Base-by-base conservation (phyloP, 1,140 invertebrate genomes). In the Nomia melanderi region DNA sequence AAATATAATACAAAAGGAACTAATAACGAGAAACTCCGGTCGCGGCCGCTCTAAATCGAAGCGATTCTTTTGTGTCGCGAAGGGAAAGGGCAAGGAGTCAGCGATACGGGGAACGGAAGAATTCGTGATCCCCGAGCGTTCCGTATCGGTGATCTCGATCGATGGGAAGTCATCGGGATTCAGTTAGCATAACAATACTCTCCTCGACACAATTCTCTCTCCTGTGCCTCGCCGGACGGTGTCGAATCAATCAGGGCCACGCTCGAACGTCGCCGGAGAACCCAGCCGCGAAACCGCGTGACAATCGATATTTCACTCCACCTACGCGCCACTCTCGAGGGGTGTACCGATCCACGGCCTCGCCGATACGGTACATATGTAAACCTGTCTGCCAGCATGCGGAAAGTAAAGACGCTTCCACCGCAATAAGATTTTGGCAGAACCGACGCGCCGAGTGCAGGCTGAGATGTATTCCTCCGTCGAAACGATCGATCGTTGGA, bases 331-430 rank as follows among this genome's bases (percentile, higher is more conserved):
- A 8, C 47, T 50, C 47, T 66, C 27, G 4, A 20, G 60, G 25
- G 71, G 54, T 50, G n/a, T 50, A 50, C 47, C 47, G 17, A 7
- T n/a, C 25, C 6, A 11, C 17, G 29, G 33, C 23, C 36, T 25
- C 12, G n/a, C 23, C n/a, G 25, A 39, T 20, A 14, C 62, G n/a
- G 2, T 33, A 56, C 44, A 57, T 23, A 63, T 20, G 66, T 70
- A 69, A 81, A 60, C 59, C 57, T 39, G 79, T 62, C 62, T 44
- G 41, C 53, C 25, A n/a, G 23, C 65, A 66, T 57, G 78, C 23
- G 77, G 29, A 69, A 81, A 76, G 64, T 84, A 85, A 87, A 88
- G 79, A 87, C 83, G 77, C 81, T 88, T 85, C 76, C 66, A 76
- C 63, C 59, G 77, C 79, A 86, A 86, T 85, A 83, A 82, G 86